Conservation (phyloP, 2,113 vertebrate genomes). For the Galemys pyrenaicus region DNA sequence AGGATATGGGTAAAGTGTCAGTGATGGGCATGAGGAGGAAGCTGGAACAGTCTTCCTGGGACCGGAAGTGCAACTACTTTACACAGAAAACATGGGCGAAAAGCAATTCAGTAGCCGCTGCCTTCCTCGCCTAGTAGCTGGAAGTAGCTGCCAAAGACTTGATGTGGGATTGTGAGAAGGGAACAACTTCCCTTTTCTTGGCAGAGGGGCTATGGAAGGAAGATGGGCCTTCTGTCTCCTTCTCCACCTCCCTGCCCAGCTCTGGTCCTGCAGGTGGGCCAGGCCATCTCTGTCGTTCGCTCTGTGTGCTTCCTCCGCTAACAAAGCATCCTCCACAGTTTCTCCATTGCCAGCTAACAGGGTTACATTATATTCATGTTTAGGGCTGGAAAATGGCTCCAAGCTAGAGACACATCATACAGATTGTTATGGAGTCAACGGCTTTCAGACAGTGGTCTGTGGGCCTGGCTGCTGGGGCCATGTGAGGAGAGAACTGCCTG, state of each 20-base stretch:
- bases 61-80: background rate
- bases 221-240: background rate
- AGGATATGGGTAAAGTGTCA: background rate
- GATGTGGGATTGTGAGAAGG: background rate
- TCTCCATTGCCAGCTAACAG: background rate
- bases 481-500: background rate
- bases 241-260: background rate
- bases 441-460: background rate
- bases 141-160: background rate
- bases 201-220: background rate
- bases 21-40: background rate
- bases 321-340: too few species aligned
- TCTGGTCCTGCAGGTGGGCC: background rate
- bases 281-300: background rate
- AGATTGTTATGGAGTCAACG: background rate
- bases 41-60: background rate
- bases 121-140: rapidly evolving
- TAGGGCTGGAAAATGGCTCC: background rate
- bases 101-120: background rate
- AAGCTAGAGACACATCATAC: background rate
- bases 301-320: background rate
- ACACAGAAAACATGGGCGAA: background rate
- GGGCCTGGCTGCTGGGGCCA: background rate
- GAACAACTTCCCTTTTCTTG: background rate
- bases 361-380: background rate